A percentile compares a stretch with the other conserved stretches of the same genome.
These are phyloP conservation scores for Myrmophylax atrothorax DNA, from an alignment of 2,113 vertebrate genomes.

Conservation along the genomic window DNA sequence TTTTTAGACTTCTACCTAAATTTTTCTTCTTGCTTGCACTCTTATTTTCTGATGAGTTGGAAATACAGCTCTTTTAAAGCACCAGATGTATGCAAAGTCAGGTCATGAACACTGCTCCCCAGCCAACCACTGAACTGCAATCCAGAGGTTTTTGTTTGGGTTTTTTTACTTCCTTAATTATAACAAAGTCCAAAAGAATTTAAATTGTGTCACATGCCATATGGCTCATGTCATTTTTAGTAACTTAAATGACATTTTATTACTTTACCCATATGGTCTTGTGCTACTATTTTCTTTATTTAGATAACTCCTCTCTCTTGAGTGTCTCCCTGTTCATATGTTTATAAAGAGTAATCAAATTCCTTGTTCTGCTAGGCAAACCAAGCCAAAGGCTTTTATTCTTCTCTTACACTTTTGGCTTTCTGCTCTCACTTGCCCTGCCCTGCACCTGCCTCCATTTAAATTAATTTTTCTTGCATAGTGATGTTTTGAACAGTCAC, in stretches of 20 bases:
- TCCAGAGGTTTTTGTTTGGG: neutral
- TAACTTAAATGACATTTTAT: slow-evolving; percentile 16
- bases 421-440: neutral
- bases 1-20: neutral
- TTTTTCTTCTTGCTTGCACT: neutral
- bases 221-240: neutral
- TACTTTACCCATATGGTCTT: neutral
- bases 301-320: neutral
- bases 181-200: neutral
- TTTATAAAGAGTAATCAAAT: slow-evolving; percentile 17
- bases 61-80: neutral
- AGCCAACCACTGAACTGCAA: neutral
- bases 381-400: slow-evolving; percentile 35
- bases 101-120: neutral
- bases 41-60: neutral
- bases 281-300: slow-evolving; percentile 41
- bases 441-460: neutral
- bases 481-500: neutral
- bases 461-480: neutral
- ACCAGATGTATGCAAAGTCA: neutral
- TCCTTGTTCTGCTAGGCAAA: slow-evolving; percentile 12
- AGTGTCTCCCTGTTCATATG: neutral
- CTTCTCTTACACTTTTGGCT: neutral
- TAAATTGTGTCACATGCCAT: neutral
- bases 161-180: neutral